phyloP scores from a whole-genome alignment of 2,888 invertebrate species.

The Linyphia triangularis region DNA sequence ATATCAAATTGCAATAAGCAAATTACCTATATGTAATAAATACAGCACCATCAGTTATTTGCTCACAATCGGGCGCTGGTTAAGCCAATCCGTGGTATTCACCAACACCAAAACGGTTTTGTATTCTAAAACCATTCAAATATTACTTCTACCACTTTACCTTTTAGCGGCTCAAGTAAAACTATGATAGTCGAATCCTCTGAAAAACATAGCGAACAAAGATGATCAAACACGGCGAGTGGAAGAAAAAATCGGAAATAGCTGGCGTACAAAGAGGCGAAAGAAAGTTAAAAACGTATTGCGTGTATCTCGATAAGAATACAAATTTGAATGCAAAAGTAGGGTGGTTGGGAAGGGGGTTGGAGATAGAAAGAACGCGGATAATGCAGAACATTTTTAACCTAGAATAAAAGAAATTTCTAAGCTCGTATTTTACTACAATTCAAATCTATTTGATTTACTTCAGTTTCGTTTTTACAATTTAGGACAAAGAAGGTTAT shows the following conservation, averaged over 20 bases:
- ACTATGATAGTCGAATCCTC: background rate
- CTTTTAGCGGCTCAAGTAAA: background rate
- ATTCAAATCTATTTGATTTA: too few species aligned
- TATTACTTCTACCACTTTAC: background rate
- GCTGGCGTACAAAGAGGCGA: background rate
- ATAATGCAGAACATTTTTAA: too few species aligned
- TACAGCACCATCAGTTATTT: too few species aligned
- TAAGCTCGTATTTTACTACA: background rate
- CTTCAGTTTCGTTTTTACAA: too few species aligned
- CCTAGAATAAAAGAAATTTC: background rate
- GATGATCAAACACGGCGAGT: background rate
- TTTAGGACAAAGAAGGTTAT: background rate
- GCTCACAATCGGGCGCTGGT: too few species aligned
- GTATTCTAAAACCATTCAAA: background rate
- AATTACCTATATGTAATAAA: too few species aligned
- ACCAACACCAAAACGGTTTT: background rate
- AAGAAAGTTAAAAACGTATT: background rate
- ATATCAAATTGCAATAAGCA: too few species aligned
- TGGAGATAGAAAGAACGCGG: background rate
- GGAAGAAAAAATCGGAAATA: background rate
- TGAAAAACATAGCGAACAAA: background rate
- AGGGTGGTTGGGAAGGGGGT: background rate
- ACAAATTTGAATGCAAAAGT: background rate
- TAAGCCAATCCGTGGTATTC: background rate
- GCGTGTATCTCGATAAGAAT: background rate